Base-by-base conservation (phyloP, 2,797 vertebrate species). In the Rhinophrynus dorsalis region DNA sequence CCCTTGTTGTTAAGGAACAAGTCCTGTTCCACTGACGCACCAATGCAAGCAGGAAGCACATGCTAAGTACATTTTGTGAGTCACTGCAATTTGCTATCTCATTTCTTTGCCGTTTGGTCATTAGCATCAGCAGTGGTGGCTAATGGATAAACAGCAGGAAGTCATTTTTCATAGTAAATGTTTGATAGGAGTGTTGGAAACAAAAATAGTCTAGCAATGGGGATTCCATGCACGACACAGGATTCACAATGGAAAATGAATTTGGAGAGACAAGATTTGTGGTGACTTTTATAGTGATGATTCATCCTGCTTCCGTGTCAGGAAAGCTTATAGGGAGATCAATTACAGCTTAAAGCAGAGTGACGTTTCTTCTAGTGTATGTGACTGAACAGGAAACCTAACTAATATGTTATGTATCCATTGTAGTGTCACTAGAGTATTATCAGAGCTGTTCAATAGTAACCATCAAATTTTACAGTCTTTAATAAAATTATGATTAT, bases 161-260 rank as follows among this genome's bases (percentile, higher is more conserved):
- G 83, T 76, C 7, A 66, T 79, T 86, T 82, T 78, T 84, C 83
- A 84, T 80, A 62, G 76, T 77, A 79, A 83, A 83, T 79, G 68
- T 90, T 92, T 92, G 84, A 89, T 79, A 60, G 77, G 80, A 75
- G 80, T 88, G 76, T 80, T 81, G 84, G 85, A 84, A 76, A 74
- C 59, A 77, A 80, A 67, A 70, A 47, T 24, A 58, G 21, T 27
- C 64, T 55, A 57, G 24, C 42, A 38, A 23, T 20, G 29, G 42
- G 35, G 54, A 72, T 51, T 65, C 30, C 33, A 32, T 51, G 44
- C 7, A 23, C 35, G 9, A 42, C 30, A 52, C 62, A 51, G 27
- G 47, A 50, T 20, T 12, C 27, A 17, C 4, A 18, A 61, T 68
- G 67, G 50, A 47, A 55, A 62, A 32, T 48, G 35, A 57, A 6